These are phyloP conservation scores for Spicauda simplicius DNA, from an alignment of 2,888 invertebrate genomes.

Conservation along the genomic window DNA sequence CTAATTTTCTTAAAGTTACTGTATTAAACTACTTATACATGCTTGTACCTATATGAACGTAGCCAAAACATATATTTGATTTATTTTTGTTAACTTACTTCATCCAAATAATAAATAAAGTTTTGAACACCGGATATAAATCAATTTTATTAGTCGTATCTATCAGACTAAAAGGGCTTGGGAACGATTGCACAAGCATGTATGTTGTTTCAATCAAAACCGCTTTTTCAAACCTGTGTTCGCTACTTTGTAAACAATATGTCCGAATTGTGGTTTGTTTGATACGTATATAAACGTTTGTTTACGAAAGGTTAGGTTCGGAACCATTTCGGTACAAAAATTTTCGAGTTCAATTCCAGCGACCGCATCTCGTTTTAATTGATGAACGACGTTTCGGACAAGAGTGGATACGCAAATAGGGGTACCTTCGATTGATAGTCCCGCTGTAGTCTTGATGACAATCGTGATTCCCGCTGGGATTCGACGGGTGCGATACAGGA, in stretches of 20 bases:
- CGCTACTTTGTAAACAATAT: slow-evolving; percentile 54
- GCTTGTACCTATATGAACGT: no score
- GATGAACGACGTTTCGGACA: slow-evolving; percentile 30
- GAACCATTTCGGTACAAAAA: slow-evolving; percentile 21
- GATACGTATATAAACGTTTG: slow-evolving; percentile 45
- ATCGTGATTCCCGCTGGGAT: slow-evolving; percentile 12
- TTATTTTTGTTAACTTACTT: no score
- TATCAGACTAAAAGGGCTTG: not conserved
- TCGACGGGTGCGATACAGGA: slow-evolving; percentile 1
- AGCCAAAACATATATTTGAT: no score
- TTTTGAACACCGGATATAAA: not conserved
- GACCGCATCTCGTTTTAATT: slow-evolving; percentile 30
- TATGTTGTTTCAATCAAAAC: slow-evolving; percentile 51
- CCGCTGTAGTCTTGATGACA: slow-evolving; percentile 27
- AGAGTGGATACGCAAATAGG: slow-evolving; percentile 32
- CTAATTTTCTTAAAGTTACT: no score
- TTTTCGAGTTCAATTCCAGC: slow-evolving; percentile 21
- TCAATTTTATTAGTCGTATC: not conserved
- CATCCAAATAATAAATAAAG: no score
- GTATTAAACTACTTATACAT: no score
- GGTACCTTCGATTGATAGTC: slow-evolving; percentile 28
- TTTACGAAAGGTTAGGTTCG: slow-evolving; percentile 39
- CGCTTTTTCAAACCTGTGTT: slow-evolving; percentile 52
- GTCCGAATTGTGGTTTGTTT: slow-evolving; percentile 51
- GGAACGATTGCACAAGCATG: not conserved